phyloP scores from a whole-genome alignment of 2,888 invertebrate species.

The Sphaerophoria rueppellii region DNA sequence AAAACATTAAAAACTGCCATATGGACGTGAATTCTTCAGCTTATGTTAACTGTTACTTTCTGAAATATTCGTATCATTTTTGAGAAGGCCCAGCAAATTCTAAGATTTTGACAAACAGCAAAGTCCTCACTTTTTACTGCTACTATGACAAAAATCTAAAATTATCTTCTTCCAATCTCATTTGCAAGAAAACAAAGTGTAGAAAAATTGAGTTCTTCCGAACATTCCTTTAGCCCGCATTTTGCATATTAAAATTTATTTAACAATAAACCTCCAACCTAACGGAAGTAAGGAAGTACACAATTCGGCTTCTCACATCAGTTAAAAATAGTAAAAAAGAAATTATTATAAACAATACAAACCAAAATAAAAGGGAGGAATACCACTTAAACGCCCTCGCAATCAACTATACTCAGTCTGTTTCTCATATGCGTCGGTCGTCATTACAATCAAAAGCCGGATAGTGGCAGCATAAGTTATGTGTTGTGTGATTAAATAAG shows the following conservation, averaged over 20 bases:
- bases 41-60: too few species aligned
- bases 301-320: conserved; percentile 5
- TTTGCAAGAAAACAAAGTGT: too few species aligned
- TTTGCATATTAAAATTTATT: conserved; percentile 7
- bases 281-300: conserved; percentile 23
- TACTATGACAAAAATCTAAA: too few species aligned
- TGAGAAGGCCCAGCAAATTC: too few species aligned
- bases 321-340: conserved; percentile 15
- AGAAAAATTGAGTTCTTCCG: conserved; percentile 6
- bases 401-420: background rate
- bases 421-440: background rate
- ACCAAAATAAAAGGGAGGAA: conserved; percentile 39
- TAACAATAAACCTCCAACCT: background rate
- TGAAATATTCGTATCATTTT: too few species aligned
- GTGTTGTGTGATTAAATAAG: background rate
- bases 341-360: background rate
- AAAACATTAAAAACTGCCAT: too few species aligned
- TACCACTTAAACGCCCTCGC: conserved; percentile 61
- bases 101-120: too few species aligned
- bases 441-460: conserved; percentile 27
- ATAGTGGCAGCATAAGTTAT: conserved; percentile 31
- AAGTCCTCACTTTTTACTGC: too few species aligned
- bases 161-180: too few species aligned
- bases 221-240: conserved; percentile 11
- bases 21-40: too few species aligned